Conservation (phyloP, 2,888 invertebrate species). For the Alloscopus bannaensis region DNA sequence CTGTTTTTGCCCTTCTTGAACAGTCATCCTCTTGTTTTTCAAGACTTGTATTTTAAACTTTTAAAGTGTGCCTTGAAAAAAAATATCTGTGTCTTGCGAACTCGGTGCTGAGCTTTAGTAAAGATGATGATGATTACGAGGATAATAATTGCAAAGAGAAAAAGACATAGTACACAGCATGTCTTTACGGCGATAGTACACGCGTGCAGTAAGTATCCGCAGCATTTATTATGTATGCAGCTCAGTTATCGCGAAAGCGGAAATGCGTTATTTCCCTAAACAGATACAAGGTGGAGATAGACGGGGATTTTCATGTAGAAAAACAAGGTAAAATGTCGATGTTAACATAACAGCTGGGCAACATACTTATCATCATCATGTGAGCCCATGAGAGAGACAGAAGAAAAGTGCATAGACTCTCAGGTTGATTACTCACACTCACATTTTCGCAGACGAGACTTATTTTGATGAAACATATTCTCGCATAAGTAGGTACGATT, state of each 20-base stretch:
- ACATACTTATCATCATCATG: no score
- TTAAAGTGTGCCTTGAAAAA: slow-evolving; percentile 32
- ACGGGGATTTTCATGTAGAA: slow-evolving; percentile 16
- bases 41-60: slow-evolving; percentile 29
- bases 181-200: no score
- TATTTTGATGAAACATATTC: no score
- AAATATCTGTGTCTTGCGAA: slow-evolving; percentile 44
- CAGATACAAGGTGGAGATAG: slow-evolving; percentile 26
- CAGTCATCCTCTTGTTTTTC: no score
- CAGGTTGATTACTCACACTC: no score
- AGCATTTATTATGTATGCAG: slow-evolving; percentile 45
- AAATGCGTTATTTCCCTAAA: slow-evolving; percentile 60
- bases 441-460: no score
- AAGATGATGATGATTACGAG: no score
- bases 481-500: background rate
- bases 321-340: slow-evolving; percentile 13
- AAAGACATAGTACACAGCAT: no score
- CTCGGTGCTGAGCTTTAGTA: slow-evolving; percentile 2
- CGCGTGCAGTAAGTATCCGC: no score
- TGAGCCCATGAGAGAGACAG: no score
- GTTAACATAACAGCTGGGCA: slow-evolving; percentile 45
- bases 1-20: slow-evolving; percentile 13
- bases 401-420: no score
- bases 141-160: no score
- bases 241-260: slow-evolving; percentile 43